Percentiles rank a stretch among this genome's conserved stretches.
Evolutionary conservation across 2,113 vertebrate species (phyloP).

Genomic region (Nyctereutes procyonoides): DNA sequence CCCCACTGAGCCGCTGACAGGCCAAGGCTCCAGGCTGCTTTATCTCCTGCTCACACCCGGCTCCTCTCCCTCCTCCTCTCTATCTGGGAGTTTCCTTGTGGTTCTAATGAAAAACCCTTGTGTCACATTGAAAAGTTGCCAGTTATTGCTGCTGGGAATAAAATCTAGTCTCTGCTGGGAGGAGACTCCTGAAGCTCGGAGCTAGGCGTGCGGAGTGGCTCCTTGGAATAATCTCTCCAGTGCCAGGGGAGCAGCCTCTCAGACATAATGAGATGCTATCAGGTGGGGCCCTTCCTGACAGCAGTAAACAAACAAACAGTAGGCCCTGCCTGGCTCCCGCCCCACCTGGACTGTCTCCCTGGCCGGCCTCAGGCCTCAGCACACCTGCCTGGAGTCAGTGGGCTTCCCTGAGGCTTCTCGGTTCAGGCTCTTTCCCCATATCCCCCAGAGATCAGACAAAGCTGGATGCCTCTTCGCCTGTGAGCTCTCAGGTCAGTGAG

Average conservation of each 20-base stretch:
- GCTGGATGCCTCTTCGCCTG: not conserved
- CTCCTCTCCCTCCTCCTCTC: not conserved
- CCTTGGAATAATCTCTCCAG: not conserved
- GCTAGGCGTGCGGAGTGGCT: not conserved
- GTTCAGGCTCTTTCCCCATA: not conserved
- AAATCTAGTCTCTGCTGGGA: not conserved
- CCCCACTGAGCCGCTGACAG: not conserved
- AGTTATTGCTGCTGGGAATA: constrained; percentile 61
- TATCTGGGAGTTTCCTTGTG: constrained; percentile 43
- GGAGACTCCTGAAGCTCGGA: not conserved
- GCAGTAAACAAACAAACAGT: constrained; percentile 53
- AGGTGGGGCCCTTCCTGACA: constrained; percentile 26
- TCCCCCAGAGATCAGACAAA: not conserved
- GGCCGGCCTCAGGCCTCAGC: not conserved
- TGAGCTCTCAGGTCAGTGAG: not conserved
- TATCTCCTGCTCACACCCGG: constrained; percentile 65
- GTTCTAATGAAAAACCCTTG: constrained; percentile 64
- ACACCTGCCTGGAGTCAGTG: not conserved
- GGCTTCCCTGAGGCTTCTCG: not conserved
- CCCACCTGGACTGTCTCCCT: not conserved
- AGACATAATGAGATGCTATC: constrained; percentile 13
- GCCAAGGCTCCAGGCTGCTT: not conserved
- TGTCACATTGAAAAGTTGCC: constrained; percentile 59
- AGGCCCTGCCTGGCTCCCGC: not conserved
- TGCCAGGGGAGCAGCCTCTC: not conserved